A percentile compares a stretch with the other conserved stretches of the same genome.
Evolutionary conservation across 1,140 invertebrate species (phyloP).

Genomic region (Spodoptera frugiperda): DNA sequence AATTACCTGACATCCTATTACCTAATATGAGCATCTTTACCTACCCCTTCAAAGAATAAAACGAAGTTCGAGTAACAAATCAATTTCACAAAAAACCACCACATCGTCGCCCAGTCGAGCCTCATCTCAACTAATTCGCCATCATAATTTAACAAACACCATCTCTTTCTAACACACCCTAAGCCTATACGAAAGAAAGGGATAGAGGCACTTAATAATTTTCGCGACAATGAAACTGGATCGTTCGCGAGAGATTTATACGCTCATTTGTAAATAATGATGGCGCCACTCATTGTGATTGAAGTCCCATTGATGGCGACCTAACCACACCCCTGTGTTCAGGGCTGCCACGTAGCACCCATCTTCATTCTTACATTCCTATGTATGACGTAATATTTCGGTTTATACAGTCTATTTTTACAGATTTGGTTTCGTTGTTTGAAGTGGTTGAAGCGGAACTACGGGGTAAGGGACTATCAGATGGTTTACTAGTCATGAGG

Average conservation of each 20-base stretch:
- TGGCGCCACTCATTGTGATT: slow-evolving; percentile 66
- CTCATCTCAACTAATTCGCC: slow-evolving; percentile 17
- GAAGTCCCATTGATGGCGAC: slow-evolving; percentile 63
- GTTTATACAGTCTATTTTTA: too few species aligned
- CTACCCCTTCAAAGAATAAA: too few species aligned
- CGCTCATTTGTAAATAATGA: slow-evolving; percentile 69
- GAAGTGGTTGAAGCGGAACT: too few species aligned
- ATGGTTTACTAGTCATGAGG: too few species aligned
- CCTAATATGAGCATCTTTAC: too few species aligned
- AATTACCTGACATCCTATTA: too few species aligned
- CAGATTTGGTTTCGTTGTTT: too few species aligned
- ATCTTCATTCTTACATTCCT: neutral
- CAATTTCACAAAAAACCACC: too few species aligned
- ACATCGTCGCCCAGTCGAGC: neutral
- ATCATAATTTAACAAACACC: neutral
- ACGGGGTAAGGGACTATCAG: too few species aligned
- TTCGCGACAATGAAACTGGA: slow-evolving; percentile 53
- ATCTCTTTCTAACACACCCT: slow-evolving; percentile 31
- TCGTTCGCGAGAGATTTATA: slow-evolving; percentile 65
- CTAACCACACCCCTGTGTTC: slow-evolving; percentile 52
- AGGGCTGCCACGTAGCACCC: slow-evolving; percentile 51
- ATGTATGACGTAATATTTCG: too few species aligned
- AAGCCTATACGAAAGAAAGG: slow-evolving; percentile 21
- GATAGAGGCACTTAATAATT: slow-evolving; percentile 49
- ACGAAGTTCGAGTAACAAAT: too few species aligned